These are phyloP conservation scores for Nomada fabriciana DNA, from an alignment of 2,888 invertebrate genomes.

Conservation along the genomic window DNA sequence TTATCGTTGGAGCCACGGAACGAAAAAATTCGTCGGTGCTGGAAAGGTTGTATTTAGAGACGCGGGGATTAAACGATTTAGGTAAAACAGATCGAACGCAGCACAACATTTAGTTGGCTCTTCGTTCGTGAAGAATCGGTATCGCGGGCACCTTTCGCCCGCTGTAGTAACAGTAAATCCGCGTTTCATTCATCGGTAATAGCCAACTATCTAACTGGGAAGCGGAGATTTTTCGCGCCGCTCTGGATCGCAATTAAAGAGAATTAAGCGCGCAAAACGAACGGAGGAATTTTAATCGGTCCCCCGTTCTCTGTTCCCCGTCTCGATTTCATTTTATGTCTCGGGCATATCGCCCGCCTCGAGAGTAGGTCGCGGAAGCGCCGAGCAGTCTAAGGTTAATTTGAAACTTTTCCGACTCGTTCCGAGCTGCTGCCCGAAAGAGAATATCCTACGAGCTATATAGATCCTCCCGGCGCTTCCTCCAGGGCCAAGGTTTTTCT, in stretches of 20 bases:
- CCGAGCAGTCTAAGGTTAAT: constrained; percentile 52
- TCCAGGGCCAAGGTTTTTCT: constrained; percentile 36
- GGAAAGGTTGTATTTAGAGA: background rate
- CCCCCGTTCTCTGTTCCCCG: background rate
- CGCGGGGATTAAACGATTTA: background rate
- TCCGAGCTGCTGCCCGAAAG: constrained; percentile 39
- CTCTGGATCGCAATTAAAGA: constrained; percentile 28
- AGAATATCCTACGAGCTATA: constrained; percentile 46
- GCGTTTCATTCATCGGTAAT: constrained; percentile 43
- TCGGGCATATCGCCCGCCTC: constrained; percentile 25
- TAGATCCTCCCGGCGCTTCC: constrained; percentile 29
- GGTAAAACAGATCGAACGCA: background rate
- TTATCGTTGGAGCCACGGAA: no score
- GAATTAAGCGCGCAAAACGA: constrained; percentile 42
- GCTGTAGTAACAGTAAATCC: constrained; percentile 35
- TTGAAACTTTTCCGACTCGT: constrained; percentile 51
- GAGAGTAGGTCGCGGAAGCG: constrained; percentile 20
- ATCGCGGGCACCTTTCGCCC: constrained; percentile 32
- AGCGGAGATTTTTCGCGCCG: background rate
- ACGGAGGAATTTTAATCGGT: constrained; percentile 52
- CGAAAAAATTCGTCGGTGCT: background rate
- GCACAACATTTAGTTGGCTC: constrained; percentile 25
- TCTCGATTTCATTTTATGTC: constrained; percentile 58
- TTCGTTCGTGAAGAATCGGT: constrained; percentile 33
- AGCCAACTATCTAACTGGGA: constrained; percentile 26